Percentiles rank a stretch among this genome's conserved stretches.
These are phyloP conservation scores for Anableps anableps DNA, from an alignment of 2,797 vertebrate genomes.

Conservation along the genomic window DNA sequence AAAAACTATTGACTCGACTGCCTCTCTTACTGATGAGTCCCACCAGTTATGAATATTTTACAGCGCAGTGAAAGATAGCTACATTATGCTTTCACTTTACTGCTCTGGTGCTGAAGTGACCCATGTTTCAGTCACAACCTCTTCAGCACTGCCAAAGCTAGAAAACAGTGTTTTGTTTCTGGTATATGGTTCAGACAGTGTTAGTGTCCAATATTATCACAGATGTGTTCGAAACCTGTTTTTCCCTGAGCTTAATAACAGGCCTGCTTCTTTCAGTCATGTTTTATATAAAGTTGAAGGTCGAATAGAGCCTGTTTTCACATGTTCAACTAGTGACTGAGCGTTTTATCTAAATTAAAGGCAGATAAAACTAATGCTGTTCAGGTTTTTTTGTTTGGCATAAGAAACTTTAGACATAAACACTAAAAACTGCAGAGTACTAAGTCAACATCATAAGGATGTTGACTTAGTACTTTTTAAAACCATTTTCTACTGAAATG, in stretches of 20 bases:
- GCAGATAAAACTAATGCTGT: not conserved
- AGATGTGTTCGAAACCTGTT: not conserved
- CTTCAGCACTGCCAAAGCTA: not conserved
- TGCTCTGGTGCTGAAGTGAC: constrained; percentile 25
- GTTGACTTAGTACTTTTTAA: too few species aligned
- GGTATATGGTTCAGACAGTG: not conserved
- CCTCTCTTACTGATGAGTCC: constrained; percentile 57
- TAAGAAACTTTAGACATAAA: not conserved
- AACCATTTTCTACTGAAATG: not conserved
- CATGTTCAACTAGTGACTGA: not conserved
- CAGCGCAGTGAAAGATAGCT: constrained; percentile 41
- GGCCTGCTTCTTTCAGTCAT: not conserved
- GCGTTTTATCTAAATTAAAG: not conserved
- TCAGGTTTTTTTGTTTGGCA: not conserved
- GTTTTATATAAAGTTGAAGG: not conserved
- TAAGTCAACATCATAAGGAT: too few species aligned
- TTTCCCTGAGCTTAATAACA: not conserved
- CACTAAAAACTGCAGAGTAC: not conserved
- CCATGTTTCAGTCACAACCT: constrained; percentile 12
- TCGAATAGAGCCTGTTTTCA: not conserved
- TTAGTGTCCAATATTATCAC: not conserved
- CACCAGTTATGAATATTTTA: constrained; percentile 73
- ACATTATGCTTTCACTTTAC: constrained; percentile 45
- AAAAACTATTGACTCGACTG: constrained; percentile 39
- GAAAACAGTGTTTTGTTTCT: constrained; percentile 8